Conservation (phyloP, 2,113 vertebrate species). For the Lophius piscatorius region DNA sequence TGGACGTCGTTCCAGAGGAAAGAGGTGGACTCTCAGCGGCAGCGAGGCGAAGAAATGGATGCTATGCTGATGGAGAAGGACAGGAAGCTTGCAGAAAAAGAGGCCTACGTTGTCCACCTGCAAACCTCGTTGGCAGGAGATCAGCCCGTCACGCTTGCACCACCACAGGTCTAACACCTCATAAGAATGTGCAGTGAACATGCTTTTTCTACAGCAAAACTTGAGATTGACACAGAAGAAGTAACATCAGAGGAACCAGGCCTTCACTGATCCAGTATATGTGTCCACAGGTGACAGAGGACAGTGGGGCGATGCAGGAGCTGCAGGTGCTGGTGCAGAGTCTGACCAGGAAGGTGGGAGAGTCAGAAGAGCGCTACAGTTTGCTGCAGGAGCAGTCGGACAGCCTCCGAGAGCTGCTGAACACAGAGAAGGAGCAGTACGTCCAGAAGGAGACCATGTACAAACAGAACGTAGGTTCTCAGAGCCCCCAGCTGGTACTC, state of each 20-base stretch:
- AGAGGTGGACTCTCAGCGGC: constrained; percentile 78
- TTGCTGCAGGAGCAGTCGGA: constrained; percentile 84
- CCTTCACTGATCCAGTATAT: too few species aligned
- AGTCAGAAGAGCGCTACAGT: constrained; percentile 87
- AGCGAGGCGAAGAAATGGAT: constrained; percentile 86
- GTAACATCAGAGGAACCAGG: neutral
- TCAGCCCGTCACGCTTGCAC: constrained; percentile 39
- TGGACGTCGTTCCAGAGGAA: constrained; percentile 56
- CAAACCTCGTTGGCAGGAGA: constrained; percentile 77
- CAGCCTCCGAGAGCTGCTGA: constrained; percentile 81
- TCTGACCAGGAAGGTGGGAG: constrained; percentile 88
- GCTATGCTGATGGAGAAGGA: constrained; percentile 85
- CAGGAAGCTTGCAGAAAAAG: constrained; percentile 85
- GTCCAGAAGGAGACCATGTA: constrained; percentile 86
- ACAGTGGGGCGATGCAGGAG: constrained; percentile 74
- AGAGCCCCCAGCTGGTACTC: neutral
- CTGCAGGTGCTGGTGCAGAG: constrained; percentile 84
- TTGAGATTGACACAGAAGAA: neutral
- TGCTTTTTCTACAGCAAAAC: neutral
- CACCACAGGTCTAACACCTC: constrained; percentile 66
- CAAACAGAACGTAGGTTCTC: constrained; percentile 82
- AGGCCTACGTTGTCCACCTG: constrained; percentile 88
- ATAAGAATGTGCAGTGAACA: neutral
- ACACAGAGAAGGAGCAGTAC: constrained; percentile 81
- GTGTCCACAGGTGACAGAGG: constrained; percentile 53